Conservation (phyloP, 2,113 vertebrate species). For the Myiagra hebetior region DNA sequence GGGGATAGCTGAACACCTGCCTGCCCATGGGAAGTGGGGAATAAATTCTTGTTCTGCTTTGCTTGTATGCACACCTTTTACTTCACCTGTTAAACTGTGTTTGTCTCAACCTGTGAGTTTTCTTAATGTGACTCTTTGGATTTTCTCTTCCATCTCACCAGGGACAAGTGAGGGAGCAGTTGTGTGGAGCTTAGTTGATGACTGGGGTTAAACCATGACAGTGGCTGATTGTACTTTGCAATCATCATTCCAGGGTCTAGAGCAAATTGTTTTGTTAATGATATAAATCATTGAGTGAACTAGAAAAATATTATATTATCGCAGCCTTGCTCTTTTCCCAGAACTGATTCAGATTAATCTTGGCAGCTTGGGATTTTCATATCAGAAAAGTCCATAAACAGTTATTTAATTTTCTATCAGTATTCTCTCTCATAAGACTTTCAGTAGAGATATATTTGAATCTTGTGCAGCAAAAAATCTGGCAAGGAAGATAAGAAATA, state of each 20-base stretch:
- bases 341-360: neutral
- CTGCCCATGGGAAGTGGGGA: neutral
- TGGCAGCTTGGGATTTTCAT: conserved; percentile 11
- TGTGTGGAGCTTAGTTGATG: neutral
- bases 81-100: neutral
- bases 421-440: neutral
- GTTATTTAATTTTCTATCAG: conserved; percentile 5
- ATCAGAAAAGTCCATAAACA: neutral
- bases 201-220: neutral
- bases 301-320: neutral
- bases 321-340: neutral
- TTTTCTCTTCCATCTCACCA: neutral
- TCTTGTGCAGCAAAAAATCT: neutral
- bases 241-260: neutral
- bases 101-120: neutral
- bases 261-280: neutral
- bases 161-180: neutral
- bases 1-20: neutral
- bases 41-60: neutral
- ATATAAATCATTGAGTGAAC: neutral
- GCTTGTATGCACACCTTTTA: neutral
- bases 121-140: neutral
- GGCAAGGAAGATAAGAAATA: neutral
- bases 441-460: neutral
- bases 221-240: neutral